Percentiles rank a stretch among this genome's conserved stretches.
These are phyloP conservation scores for Aphis craccivora DNA, from an alignment of 1,140 invertebrate genomes.

Conservation along the genomic window DNA sequence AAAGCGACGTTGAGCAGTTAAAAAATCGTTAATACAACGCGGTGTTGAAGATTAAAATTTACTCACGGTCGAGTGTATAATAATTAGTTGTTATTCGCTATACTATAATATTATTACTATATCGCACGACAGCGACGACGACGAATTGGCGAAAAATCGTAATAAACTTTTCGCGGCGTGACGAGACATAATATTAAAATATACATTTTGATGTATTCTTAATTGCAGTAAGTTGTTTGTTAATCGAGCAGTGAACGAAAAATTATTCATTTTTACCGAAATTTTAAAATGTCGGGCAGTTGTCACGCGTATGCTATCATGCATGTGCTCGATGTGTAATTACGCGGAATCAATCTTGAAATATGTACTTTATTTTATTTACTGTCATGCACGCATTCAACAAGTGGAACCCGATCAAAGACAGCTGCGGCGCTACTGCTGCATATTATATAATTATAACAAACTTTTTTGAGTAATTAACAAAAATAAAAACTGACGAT, in stretches of 20 bases:
- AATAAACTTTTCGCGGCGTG: not conserved
- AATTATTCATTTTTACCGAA: not conserved
- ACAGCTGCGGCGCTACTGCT: not conserved
- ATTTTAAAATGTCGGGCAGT: not conserved
- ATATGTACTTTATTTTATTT: not conserved
- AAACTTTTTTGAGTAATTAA: not conserved
- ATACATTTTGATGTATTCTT: not conserved
- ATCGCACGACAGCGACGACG: not conserved
- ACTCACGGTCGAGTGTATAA: not conserved
- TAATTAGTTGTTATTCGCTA: not conserved
- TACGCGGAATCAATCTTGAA: not conserved
- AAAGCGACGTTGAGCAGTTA: not conserved
- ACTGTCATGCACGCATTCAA: not conserved
- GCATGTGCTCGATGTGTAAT: not conserved
- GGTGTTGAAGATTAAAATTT: not conserved
- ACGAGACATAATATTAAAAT: not conserved
- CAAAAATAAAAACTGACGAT: slow-evolving; percentile 17
- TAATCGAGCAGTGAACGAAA: not conserved
- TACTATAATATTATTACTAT: not conserved
- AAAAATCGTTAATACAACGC: not conserved
- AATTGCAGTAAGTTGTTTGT: not conserved
- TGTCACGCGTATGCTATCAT: not conserved
- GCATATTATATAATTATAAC: not conserved
- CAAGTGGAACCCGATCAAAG: slow-evolving; percentile 31
- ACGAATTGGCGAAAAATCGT: not conserved